Conservation (phyloP, 2,797 vertebrate genomes). For the Ptychadena robeensis region DNA sequence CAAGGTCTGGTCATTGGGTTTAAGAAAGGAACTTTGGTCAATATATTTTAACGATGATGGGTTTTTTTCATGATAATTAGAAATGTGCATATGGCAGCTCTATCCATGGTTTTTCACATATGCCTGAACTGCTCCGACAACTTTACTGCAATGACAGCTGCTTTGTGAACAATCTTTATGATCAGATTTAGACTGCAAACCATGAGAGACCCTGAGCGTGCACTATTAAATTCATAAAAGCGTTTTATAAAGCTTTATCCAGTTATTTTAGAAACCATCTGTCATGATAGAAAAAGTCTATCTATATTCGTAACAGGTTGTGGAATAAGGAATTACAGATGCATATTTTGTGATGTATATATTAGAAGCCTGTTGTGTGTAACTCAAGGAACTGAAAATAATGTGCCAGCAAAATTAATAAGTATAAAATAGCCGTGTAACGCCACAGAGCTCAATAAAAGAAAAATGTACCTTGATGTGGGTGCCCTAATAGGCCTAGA, state of each 20-base stretch:
- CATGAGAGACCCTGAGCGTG: neutral
- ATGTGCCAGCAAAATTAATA: slow-evolving; percentile 22
- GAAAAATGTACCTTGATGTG: slow-evolving; percentile 35
- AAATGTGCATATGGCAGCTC: neutral
- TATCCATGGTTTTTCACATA: neutral
- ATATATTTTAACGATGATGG: too few species aligned
- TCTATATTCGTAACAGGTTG: neutral
- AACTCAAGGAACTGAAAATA: slow-evolving; percentile 32
- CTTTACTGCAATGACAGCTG: neutral
- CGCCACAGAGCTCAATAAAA: neutral
- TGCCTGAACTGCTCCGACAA: neutral
- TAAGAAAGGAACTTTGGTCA: too few species aligned
- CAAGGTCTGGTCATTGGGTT: too few species aligned
- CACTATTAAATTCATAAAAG: neutral
- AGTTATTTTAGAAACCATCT: neutral
- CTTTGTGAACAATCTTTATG: neutral
- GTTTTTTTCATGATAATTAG: neutral
- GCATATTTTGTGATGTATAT: neutral
- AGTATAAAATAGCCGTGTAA: slow-evolving; percentile 18
- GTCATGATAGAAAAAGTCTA: neutral
- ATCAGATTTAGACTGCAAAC: neutral
- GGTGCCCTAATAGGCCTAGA: neutral
- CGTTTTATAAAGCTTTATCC: neutral
- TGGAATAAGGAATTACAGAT: neutral
- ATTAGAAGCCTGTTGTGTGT: neutral